A percentile compares a stretch with the other conserved stretches of the same genome.
phyloP scores from a whole-genome alignment of 2,797 vertebrate genomes.

The Serranus cabrilla region DNA sequence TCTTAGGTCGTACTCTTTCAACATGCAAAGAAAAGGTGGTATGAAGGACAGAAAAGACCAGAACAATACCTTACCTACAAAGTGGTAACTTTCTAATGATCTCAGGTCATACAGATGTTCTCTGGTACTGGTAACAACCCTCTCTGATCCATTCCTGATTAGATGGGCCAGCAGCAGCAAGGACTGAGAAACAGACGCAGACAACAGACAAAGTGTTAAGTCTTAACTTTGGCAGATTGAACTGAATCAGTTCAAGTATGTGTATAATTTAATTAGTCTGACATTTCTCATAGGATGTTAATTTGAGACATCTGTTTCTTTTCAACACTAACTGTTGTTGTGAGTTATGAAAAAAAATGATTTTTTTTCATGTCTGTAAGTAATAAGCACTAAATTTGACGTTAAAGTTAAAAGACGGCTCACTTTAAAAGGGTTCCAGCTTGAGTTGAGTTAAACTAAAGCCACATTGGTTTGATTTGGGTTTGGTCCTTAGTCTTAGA shows the following conservation, averaged over 20 bases:
- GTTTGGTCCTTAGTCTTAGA: not conserved
- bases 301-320: not conserved
- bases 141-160: constrained; percentile 98
- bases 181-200: constrained; percentile 84
- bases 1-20: not conserved
- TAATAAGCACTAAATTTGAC: not conserved
- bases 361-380: constrained; percentile 2
- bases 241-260: not conserved
- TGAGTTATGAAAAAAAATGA: not conserved
- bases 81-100: constrained; percentile 99
- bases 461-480: not conserved
- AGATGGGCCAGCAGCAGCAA: constrained; percentile 96
- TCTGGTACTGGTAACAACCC: constrained; percentile 98
- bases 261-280: not conserved
- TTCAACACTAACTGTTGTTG: constrained; percentile 2
- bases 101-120: constrained; percentile 99
- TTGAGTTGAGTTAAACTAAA: not conserved
- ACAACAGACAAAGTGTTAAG: constrained; percentile 7
- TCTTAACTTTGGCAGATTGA: not conserved
- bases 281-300: not conserved
- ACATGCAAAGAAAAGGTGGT: not conserved
- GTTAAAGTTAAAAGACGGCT: constrained; percentile 8
- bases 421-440: not conserved
- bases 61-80: constrained; percentile 90
- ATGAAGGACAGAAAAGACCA: constrained; percentile 75